Evolutionary conservation across 2,888 invertebrate genomes (phyloP).

Genomic region (Lasius fuliginosus): DNA sequence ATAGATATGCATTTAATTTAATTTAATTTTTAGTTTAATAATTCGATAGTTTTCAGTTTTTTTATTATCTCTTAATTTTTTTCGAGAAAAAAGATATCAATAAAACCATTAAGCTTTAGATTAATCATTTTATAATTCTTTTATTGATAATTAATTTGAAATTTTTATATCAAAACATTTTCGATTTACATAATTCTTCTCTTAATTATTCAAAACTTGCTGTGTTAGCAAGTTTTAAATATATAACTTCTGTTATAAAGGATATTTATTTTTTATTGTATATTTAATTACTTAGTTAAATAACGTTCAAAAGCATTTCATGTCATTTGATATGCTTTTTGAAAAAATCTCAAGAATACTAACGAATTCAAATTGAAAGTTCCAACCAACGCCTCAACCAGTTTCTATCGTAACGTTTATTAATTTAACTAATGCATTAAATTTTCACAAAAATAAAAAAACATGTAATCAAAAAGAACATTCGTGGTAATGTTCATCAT

Average conservation of each 20-base stretch:
- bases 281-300: neutral
- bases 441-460: neutral
- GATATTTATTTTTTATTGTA: neutral
- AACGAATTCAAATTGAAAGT: slow-evolving; percentile 11
- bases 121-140: neutral
- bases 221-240: neutral
- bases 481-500: neutral
- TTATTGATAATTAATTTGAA: neutral
- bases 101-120: neutral
- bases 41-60: slow-evolving; percentile 3
- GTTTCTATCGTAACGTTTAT: neutral
- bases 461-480: neutral
- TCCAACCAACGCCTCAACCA: neutral
- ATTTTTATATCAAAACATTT: neutral
- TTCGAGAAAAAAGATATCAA: neutral
- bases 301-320: neutral
- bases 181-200: neutral
- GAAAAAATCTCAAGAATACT: neutral
- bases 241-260: neutral
- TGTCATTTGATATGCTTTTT: neutral
- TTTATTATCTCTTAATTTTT: neutral
- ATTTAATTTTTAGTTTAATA: neutral
- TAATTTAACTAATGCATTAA: neutral
- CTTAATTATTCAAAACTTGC: neutral
- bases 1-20: neutral